A percentile compares a stretch with the other conserved stretches of the same genome.
These are phyloP conservation scores for Epinephelus cyanopodus DNA, from an alignment of 2,113 vertebrate species.

Conservation along the genomic window DNA sequence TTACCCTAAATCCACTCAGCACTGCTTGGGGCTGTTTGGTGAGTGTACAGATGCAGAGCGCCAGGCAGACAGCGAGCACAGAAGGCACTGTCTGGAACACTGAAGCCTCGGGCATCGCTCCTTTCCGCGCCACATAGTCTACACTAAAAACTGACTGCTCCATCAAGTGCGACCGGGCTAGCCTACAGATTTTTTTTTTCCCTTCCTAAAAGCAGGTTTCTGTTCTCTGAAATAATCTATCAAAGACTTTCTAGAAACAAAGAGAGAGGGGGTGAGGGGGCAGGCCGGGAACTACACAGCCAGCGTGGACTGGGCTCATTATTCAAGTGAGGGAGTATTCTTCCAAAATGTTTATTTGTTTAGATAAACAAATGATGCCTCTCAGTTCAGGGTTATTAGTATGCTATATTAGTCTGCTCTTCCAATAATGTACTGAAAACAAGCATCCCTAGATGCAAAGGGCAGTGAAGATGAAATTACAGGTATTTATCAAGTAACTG, in stretches of 20 bases:
- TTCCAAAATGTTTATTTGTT: slow-evolving; percentile 12
- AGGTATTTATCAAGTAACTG: slow-evolving; percentile 4
- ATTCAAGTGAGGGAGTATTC: slow-evolving; percentile 23
- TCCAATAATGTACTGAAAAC: slow-evolving; percentile 5
- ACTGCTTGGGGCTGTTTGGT: slow-evolving; percentile 59
- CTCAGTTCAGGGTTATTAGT: slow-evolving; percentile 18
- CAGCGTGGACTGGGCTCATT: slow-evolving; percentile 9
- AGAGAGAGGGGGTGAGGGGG: background rate
- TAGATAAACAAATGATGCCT: slow-evolving; percentile 35
- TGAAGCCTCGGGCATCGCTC: slow-evolving; percentile 45
- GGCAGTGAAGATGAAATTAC: background rate
- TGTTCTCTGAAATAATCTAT: slow-evolving; percentile 30
- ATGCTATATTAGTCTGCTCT: slow-evolving; percentile 7
- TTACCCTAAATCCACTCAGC: slow-evolving; percentile 24
- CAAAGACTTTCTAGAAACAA: slow-evolving; percentile 3
- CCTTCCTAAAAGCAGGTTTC: slow-evolving; percentile 17
- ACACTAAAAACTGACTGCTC: slow-evolving; percentile 61
- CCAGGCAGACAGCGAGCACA: slow-evolving; percentile 59
- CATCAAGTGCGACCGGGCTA: slow-evolving; percentile 41
- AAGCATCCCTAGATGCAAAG: background rate
- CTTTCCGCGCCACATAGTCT: slow-evolving; percentile 35
- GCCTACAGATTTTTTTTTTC: background rate
- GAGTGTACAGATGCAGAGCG: slow-evolving; percentile 56
- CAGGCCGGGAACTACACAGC: background rate
- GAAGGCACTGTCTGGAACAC: slow-evolving; percentile 59